Evolutionary conservation across 2,113 vertebrate species (phyloP), one percentile per base, ranked within the genome.

Genomic region (Raja brachyura): DNA sequence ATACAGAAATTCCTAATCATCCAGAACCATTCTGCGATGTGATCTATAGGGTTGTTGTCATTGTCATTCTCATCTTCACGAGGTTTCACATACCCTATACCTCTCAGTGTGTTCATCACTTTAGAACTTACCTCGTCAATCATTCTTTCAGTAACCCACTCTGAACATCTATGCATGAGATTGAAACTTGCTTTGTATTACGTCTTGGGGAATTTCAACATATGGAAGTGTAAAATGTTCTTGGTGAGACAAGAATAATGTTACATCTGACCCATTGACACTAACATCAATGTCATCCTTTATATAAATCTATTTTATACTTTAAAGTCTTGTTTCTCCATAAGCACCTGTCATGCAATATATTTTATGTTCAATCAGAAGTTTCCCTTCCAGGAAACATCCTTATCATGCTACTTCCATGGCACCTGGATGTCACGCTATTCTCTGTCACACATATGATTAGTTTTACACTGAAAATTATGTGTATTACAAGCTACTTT

Each of bases 321-420:
- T 48, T 48, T 48, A 48, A 48, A 48, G 39, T 48, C 39, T 48
- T 48, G 39, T 48, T 48, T 48, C 39, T 48, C 39, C 39, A 48
- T 48, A 48, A 48, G 39, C 39, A 1, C 39, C 39, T 48, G 39
- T 48, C 39, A 48, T 48, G 39, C 39, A 48, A 48, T 48, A 48
- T 48, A 0, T 48, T 48, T 48, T 48, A 48, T 48, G 33, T 39
- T 13, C 7, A 14, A 14, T 22, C 31, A 78, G 31, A 81, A 54
- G 78, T 81, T 54, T 81, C 59, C 56, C n/a, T 25, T 86, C 54
- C 39, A 48, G 39, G 0, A 48, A 48, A 48, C 39, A 48, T 48
- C 39, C 39, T 48, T 48, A 48, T 48, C 81, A 85, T 85, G 81
- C 81, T n/a, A 86, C n/a, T 13, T 86, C 81, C 81, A 86, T 86